phyloP scores from a whole-genome alignment of 2,888 invertebrate species.

The Hydraecia micacea region DNA sequence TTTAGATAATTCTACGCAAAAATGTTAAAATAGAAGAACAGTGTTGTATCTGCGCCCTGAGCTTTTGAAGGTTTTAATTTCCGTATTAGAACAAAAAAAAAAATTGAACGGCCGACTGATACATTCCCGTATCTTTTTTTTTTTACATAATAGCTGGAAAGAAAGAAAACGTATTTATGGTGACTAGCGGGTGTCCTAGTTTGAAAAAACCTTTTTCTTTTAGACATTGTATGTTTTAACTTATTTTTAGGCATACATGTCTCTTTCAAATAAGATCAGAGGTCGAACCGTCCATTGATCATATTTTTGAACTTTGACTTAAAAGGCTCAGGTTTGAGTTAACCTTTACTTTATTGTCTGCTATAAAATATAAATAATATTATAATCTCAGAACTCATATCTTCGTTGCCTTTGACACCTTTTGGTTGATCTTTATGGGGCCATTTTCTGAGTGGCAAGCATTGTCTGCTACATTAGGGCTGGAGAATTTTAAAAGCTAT shows the following conservation, averaged over 20 bases:
- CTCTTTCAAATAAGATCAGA: background rate
- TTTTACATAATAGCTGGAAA: background rate
- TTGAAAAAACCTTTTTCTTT: background rate
- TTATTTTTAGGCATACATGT: background rate
- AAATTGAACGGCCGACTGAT: background rate
- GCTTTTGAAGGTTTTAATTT: conserved; percentile 6
- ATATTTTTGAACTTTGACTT: conserved; percentile 2
- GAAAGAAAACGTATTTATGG: too few species aligned
- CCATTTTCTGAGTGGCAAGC: background rate
- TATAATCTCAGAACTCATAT: background rate
- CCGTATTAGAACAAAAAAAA: conserved; percentile 12
- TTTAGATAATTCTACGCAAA: background rate
- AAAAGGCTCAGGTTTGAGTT: conserved; percentile 24
- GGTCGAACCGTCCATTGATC: background rate
- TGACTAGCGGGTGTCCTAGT: too few species aligned
- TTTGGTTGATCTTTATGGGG: background rate
- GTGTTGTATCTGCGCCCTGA: background rate
- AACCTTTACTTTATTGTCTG: conserved; percentile 28
- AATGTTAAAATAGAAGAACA: background rate
- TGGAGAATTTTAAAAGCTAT: background rate
- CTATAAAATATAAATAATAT: conserved; percentile 18
- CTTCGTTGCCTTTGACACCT: background rate
- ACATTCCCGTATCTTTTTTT: too few species aligned
- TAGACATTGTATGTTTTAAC: background rate
- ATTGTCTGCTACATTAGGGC: background rate